Conservation (phyloP, 1,140 invertebrate species). For the Nasonia vitripennis region DNA sequence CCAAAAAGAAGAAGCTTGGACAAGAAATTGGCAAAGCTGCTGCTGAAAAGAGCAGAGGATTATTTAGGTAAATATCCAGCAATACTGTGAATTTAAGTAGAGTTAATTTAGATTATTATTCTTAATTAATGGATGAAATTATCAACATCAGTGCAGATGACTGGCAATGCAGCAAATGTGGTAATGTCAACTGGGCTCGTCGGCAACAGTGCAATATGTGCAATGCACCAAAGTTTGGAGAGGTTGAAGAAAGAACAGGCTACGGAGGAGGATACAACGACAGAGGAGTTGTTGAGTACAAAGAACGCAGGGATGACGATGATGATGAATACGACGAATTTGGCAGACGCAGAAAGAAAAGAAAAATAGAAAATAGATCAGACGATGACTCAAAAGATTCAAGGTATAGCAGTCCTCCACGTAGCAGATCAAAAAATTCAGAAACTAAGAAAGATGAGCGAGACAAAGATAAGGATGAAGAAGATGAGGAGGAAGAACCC, state of each 20-base stretch:
- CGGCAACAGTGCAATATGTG: slow-evolving; percentile 98
- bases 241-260: slow-evolving; percentile 88
- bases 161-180: slow-evolving; percentile 99
- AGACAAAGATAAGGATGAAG: slow-evolving; percentile 52
- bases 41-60: slow-evolving; percentile 97
- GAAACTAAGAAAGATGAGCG: slow-evolving; percentile 74
- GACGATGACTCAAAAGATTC: slow-evolving; percentile 71
- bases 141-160: slow-evolving; percentile 93
- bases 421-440: slow-evolving; percentile 67
- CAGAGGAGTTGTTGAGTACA: slow-evolving; percentile 94
- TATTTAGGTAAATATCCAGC: slow-evolving; percentile 79
- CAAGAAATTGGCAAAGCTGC: slow-evolving; percentile 98
- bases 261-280: slow-evolving; percentile 96
- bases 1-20: slow-evolving; percentile 92
- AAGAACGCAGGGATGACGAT: slow-evolving; percentile 88
- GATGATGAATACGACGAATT: slow-evolving; percentile 98
- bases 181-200: slow-evolving; percentile 99
- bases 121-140: slow-evolving; percentile 28
- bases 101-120: slow-evolving; percentile 25
- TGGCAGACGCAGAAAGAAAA: slow-evolving; percentile 90
- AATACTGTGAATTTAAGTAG: slow-evolving; percentile 1
- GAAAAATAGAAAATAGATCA: slow-evolving; percentile 73
- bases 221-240: slow-evolving; percentile 97
- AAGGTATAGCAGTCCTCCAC: slow-evolving; percentile 67
- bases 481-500: slow-evolving; percentile 22